A percentile compares a stretch with the other conserved stretches of the same genome.
Conservation (phyloP, 2,797 vertebrate species). For the Sebastes diaconus region DNA sequence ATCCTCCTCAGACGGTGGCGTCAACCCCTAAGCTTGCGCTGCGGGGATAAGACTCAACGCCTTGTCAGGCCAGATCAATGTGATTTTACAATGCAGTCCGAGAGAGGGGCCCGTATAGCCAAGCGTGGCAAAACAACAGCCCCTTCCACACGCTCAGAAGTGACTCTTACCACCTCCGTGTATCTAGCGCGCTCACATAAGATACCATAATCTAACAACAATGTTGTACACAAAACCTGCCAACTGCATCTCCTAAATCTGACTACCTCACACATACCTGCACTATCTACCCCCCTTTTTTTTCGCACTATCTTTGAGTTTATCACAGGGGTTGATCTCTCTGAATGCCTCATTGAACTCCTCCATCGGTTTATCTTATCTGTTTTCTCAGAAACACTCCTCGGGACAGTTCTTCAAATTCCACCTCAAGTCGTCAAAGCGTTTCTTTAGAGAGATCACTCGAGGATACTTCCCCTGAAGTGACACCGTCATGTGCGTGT, state of each 20-base stretch:
- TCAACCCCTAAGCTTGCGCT: constrained; percentile 80
- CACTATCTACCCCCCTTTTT: constrained; percentile 37
- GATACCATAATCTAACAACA: constrained; percentile 68
- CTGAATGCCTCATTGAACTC: constrained; percentile 76
- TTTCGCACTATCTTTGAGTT: constrained; percentile 59
- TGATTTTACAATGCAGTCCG: constrained; percentile 83
- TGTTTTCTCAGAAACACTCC: constrained; percentile 78
- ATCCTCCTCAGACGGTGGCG: constrained; percentile 76
- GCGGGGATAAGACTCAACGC: constrained; percentile 85
- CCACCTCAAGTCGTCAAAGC: constrained; percentile 67
- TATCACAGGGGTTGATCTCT: constrained; percentile 73
- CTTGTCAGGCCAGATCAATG: constrained; percentile 87
- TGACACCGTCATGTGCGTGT: constrained; percentile 12
- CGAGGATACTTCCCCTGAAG: constrained; percentile 43
- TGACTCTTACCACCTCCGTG: constrained; percentile 50
- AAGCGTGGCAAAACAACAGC: constrained; percentile 59
- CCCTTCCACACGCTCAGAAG: constrained; percentile 47
- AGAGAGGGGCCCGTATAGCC: constrained; percentile 61
- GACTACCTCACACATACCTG: constrained; percentile 77
- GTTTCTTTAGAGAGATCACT: constrained; percentile 54
- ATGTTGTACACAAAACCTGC: constrained; percentile 74
- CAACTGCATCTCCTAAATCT: constrained; percentile 75
- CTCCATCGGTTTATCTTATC: constrained; percentile 79
- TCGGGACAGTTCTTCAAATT: constrained; percentile 77
- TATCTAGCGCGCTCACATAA: constrained; percentile 58